A percentile compares a stretch with the other conserved stretches of the same genome.
Conservation (phyloP, 2,113 vertebrate species). For the Conger conger region DNA sequence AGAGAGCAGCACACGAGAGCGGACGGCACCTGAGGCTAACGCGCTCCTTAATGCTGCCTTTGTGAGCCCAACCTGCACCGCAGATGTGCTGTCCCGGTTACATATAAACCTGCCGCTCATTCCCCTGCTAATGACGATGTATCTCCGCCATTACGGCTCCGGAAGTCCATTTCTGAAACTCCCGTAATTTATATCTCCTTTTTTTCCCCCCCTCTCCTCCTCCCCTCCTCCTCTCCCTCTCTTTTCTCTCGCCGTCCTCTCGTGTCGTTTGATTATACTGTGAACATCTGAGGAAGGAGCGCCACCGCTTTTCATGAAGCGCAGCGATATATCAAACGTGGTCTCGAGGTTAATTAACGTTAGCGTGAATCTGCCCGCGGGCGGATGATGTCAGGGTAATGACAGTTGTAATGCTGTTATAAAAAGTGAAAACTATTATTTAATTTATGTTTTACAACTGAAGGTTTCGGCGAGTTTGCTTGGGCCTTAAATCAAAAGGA, state of each 20-base stretch:
- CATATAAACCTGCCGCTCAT: slow-evolving; percentile 66
- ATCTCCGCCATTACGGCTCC: slow-evolving; percentile 50
- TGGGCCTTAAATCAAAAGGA: slow-evolving; percentile 32
- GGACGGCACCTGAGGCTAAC: slow-evolving; percentile 69
- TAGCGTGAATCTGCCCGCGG: not conserved
- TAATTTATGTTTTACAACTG: slow-evolving; percentile 32
- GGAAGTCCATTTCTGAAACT: not conserved
- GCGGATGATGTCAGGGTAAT: slow-evolving; percentile 13
- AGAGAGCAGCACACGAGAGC: slow-evolving; percentile 70
- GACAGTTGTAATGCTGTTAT: slow-evolving; percentile 19
- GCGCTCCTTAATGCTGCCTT: slow-evolving; percentile 60
- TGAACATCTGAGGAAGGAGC: not conserved
- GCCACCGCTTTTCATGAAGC: not conserved
- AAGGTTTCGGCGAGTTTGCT: slow-evolving; percentile 9
- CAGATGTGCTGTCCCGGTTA: slow-evolving; percentile 70
- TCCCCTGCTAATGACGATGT: slow-evolving; percentile 65
- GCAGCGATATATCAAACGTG: not conserved
- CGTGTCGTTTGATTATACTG: not conserved
- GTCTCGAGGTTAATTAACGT: not conserved
- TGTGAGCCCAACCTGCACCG: slow-evolving; percentile 67
- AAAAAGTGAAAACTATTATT: slow-evolving; percentile 27
- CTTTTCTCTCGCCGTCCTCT: slow-evolving; percentile 13
- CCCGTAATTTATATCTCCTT: not conserved
- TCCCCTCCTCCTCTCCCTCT: not conserved
- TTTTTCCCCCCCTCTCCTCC: not conserved